Percentiles rank a stretch among this genome's conserved stretches.
These are phyloP conservation scores for crab-eating macaque (Macaca fascicularis) DNA, from an alignment of 2,113 vertebrate genomes.

Conservation along the genomic window DNA sequence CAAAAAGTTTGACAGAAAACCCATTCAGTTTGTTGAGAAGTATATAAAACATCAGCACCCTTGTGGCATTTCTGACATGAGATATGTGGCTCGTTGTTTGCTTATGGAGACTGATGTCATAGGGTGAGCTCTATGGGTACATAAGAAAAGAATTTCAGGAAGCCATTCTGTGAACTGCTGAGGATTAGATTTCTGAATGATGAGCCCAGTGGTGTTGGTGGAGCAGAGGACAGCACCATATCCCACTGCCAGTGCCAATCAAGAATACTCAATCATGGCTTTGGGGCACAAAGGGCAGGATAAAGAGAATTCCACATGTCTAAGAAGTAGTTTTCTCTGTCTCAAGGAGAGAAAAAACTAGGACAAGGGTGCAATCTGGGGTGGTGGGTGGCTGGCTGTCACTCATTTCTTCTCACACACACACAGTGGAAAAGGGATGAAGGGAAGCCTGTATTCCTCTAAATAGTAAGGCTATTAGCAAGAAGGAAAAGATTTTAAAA, in stretches of 20 bases:
- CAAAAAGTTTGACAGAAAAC: constrained; percentile 47
- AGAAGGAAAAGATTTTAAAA: constrained; percentile 64
- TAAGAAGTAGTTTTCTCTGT: constrained; percentile 49
- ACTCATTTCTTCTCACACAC: constrained; percentile 19
- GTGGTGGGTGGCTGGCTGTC: not conserved
- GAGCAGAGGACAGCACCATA: not conserved
- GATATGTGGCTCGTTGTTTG: constrained; percentile 54
- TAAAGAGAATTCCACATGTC: constrained; percentile 57
- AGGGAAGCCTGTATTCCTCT: constrained; percentile 43
- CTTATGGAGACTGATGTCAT: constrained; percentile 55
- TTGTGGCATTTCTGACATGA: constrained; percentile 50
- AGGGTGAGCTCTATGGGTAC: not conserved
- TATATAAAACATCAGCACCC: not conserved
- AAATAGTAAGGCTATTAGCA: constrained; percentile 70
- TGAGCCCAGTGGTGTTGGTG: not conserved
- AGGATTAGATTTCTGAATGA: constrained; percentile 66
- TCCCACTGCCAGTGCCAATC: constrained; percentile 34
- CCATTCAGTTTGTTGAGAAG: not conserved
- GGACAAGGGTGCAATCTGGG: constrained; percentile 38
- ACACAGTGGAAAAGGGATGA: constrained; percentile 20
- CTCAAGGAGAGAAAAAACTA: constrained; percentile 46
- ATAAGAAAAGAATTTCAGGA: constrained; percentile 60
- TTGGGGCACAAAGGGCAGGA: constrained; percentile 19
- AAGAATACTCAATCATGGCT: constrained; percentile 41
- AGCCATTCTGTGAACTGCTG: constrained; percentile 32